Evolutionary conservation across 2,113 vertebrate genomes (phyloP).

Genomic region (Elaphurus davidianus): DNA sequence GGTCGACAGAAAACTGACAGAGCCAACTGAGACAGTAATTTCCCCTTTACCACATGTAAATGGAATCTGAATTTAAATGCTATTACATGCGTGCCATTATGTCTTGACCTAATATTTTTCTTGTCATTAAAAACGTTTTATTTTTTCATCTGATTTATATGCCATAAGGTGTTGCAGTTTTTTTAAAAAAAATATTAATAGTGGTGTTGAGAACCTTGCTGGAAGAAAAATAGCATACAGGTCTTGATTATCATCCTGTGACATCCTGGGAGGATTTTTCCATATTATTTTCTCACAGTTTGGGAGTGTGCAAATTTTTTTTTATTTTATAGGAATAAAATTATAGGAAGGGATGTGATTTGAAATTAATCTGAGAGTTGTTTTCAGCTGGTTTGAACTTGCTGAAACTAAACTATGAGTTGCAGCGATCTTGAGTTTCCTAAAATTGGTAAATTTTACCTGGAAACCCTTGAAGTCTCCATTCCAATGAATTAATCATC

Average conservation of each 20-base stretch:
- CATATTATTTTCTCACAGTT: neutral
- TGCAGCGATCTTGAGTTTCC: neutral
- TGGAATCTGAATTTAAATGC: conserved; percentile 25
- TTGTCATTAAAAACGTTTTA: conserved; percentile 64
- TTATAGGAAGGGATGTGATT: neutral
- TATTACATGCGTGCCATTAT: neutral
- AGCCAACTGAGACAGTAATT: conserved; percentile 45
- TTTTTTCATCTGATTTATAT: neutral
- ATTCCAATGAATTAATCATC: neutral
- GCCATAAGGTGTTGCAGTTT: neutral
- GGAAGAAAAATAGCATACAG: neutral
- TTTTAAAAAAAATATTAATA: neutral
- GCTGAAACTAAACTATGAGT: neutral
- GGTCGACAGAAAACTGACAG: conserved; percentile 34
- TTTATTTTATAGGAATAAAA: neutral
- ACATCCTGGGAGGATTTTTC: neutral
- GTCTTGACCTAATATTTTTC: conserved; percentile 31
- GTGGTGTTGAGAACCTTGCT: neutral
- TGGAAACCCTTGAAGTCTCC: neutral
- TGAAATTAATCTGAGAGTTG: neutral
- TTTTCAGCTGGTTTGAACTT: neutral
- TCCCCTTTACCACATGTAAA: neutral
- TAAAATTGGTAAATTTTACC: neutral
- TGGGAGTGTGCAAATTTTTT: neutral
- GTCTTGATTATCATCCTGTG: neutral